Evolutionary conservation across 2,113 vertebrate species (phyloP), one percentile per base, ranked within the genome.

Genomic region (Ctenodactylus gundi): DNA sequence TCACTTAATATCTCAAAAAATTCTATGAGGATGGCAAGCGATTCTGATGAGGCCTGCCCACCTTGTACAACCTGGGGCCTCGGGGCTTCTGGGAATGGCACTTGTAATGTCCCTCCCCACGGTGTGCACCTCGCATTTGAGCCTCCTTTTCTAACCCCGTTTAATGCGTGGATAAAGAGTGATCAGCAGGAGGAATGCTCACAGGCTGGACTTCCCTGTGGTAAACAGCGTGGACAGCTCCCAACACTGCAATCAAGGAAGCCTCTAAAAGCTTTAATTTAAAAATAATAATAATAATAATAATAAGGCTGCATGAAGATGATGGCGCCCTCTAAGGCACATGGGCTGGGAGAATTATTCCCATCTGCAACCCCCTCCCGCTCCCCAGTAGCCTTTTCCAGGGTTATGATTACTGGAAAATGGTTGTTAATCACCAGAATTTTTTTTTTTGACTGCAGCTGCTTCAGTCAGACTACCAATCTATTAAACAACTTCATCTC

Each of bases 351-450:
- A 96, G 97, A 97, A 97, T 97, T 97, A 97, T 95, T 97, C 88
- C 97, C 97, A 97, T 97, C 97, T 98, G 97, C 95, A 97, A 90
- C 78, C 95, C 94, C 95, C 95, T 86, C 97, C 97, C 92, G 85
- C 96, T 88, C 34, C 96, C 96, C 86, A 97, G 96, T 97, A 97
- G 95, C 97, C 97, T 91, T 97, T 97, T 97, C 97, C 96, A 97
- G 97, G 97, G 96, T 98, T 97, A 98, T 98, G 97, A 97, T 98
- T 97, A 97, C 97, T 97, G 96, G 95, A 97, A 98, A 98, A 97
- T 97, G 97, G 96, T 92, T 97, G 97, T 97, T 97, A 98, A 97
- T 97, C 97, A 97, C 97, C 94, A 97, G 97, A 91, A 92, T 94
- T 96, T 97, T 97, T 96, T 80, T 96, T 98, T 96, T 97, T 97